phyloP scores from a whole-genome alignment of 2,888 invertebrate genomes.

The Drepanosiphum platanoidis region DNA sequence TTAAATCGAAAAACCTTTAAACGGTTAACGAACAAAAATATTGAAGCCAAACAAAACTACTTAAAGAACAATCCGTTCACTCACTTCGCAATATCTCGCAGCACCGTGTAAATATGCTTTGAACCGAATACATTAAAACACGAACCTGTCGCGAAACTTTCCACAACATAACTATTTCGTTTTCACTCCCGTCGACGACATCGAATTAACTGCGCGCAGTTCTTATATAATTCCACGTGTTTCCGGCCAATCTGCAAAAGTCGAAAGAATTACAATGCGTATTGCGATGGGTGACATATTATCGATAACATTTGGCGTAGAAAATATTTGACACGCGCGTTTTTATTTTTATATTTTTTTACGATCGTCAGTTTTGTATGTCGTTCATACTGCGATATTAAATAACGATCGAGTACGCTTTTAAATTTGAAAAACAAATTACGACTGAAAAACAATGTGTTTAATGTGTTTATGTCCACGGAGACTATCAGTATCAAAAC shows the following conservation, averaged over 20 bases:
- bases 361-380: not conserved
- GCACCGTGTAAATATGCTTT: not conserved
- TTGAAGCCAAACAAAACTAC: not conserved
- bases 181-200: not conserved
- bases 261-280: no score
- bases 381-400: not conserved
- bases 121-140: not conserved
- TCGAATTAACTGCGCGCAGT: not conserved
- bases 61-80: not conserved
- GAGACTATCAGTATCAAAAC: no score
- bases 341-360: no score
- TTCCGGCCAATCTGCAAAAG: not conserved
- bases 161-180: not conserved
- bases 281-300: no score
- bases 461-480: no score
- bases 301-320: no score
- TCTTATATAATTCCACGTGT: not conserved
- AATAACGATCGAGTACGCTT: not conserved
- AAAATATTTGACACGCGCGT: no score
- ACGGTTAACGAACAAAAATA: conserved; percentile 5
- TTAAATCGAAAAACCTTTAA: not conserved
- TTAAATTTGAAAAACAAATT: not conserved
- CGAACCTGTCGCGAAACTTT: not conserved
- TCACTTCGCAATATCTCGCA: not conserved
- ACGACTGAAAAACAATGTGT: no score